Evolutionary conservation across 2,888 invertebrate genomes (phyloP).

Genomic region (Drosophila subquinaria): DNA sequence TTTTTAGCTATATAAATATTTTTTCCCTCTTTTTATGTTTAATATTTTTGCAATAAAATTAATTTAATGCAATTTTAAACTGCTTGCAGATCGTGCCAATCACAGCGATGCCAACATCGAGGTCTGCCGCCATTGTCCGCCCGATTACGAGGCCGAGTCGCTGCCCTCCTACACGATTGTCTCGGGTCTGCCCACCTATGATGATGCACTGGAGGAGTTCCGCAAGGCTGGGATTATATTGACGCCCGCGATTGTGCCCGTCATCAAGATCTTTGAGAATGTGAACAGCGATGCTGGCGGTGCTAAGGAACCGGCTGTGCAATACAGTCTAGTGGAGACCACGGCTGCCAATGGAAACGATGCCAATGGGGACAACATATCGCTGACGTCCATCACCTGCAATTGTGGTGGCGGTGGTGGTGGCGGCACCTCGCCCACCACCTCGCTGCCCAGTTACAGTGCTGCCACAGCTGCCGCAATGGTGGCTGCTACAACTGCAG

Average conservation of each 20-base stretch:
- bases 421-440: constrained; percentile 43
- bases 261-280: constrained; percentile 84
- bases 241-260: constrained; percentile 79
- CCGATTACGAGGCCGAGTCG: constrained; percentile 86
- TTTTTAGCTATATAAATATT: too few relatives aligned
- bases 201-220: constrained; percentile 88
- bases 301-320: constrained; percentile 64
- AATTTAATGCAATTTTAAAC: neutral
- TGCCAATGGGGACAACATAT: constrained; percentile 70
- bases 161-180: constrained; percentile 89
- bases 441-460: constrained; percentile 64
- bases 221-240: constrained; percentile 85
- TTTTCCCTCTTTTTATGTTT: neutral
- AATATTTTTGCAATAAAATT: neutral
- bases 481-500: constrained; percentile 40
- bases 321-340: constrained; percentile 70
- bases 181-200: constrained; percentile 89
- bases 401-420: constrained; percentile 69
- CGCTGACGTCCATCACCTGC: constrained; percentile 76
- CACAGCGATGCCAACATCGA: constrained; percentile 80
- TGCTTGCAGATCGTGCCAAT: constrained; percentile 85
- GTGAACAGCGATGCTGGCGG: constrained; percentile 34
- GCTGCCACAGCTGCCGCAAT: constrained; percentile 57
- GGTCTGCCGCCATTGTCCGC: constrained; percentile 83
- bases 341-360: constrained; percentile 14